Percentiles rank a stretch among this genome's conserved stretches.
Evolutionary conservation across 2,113 vertebrate species (phyloP).

Genomic region (Neolamprologus toae): DNA sequence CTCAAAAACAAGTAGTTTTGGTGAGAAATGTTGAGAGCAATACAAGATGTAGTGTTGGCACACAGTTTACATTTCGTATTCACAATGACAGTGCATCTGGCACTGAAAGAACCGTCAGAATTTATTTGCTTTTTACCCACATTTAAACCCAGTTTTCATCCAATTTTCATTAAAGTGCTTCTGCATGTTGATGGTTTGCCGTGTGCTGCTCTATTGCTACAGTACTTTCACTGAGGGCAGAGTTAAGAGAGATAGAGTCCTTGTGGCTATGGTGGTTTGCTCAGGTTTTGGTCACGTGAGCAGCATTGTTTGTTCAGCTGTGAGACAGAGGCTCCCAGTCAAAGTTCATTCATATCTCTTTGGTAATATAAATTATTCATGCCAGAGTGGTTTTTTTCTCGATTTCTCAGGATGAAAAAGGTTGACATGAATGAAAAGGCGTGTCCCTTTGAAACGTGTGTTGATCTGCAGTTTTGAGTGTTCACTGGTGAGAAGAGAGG

Average conservation of each 20-base stretch:
- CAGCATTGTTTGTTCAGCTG: slow-evolving; percentile 12
- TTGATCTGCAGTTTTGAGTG: not conserved
- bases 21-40: not conserved
- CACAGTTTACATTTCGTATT: not conserved
- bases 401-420: not conserved
- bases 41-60: not conserved
- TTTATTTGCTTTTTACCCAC: not conserved
- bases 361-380: slow-evolving; percentile 30
- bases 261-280: not conserved
- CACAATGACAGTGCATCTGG: not conserved
- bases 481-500: not conserved
- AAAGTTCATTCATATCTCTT: slow-evolving; percentile 25
- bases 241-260: not conserved
- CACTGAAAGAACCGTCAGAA: not conserved
- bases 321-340: not conserved
- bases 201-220: not conserved
- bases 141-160: not conserved
- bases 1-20: not conserved
- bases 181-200: not conserved
- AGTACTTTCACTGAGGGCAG: not conserved
- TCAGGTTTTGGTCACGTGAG: not conserved
- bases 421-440: not conserved
- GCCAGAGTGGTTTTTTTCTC: not conserved
- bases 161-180: not conserved
- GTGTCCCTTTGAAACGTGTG: not conserved